phyloP scores from a whole-genome alignment of 2,888 invertebrate species.

The Mayetiola destructor region DNA sequence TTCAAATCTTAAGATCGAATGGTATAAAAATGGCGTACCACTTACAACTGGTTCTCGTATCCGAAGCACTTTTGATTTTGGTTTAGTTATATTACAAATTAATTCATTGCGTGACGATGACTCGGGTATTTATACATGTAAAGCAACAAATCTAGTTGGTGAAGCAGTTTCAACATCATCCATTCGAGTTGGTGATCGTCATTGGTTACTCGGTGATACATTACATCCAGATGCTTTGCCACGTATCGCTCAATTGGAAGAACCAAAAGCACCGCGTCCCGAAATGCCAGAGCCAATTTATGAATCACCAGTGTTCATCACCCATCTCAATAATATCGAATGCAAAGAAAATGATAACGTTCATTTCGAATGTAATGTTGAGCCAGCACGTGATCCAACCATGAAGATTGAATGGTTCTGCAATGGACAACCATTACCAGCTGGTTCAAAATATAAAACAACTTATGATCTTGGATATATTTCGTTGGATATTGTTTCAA shows the following conservation, averaged over 20 bases:
- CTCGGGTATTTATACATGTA: slow-evolving; percentile 90
- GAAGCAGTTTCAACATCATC: slow-evolving; percentile 88
- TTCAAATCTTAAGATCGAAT: slow-evolving; percentile 74
- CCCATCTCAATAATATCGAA: slow-evolving; percentile 79
- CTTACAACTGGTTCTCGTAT: slow-evolving; percentile 78
- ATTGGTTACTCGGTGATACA: slow-evolving; percentile 75
- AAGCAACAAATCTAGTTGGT: slow-evolving; percentile 82
- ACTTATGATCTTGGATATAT: slow-evolving; percentile 95
- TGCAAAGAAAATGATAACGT: slow-evolving; percentile 76
- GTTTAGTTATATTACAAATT: slow-evolving; percentile 82
- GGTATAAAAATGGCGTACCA: slow-evolving; percentile 83
- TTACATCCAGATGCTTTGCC: slow-evolving; percentile 79
- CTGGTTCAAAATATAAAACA: slow-evolving; percentile 79
- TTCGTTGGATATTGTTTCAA: slow-evolving; percentile 72
- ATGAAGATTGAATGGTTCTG: slow-evolving; percentile 89
- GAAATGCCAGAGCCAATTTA: slow-evolving; percentile 63
- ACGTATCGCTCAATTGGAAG: slow-evolving; percentile 74
- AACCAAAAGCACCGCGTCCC: slow-evolving; percentile 49
- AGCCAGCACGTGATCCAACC: slow-evolving; percentile 82
- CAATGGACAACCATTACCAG: slow-evolving; percentile 77
- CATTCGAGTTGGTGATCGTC: slow-evolving; percentile 74
- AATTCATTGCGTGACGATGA: slow-evolving; percentile 78
- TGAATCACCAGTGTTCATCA: slow-evolving; percentile 77
- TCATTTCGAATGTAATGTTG: slow-evolving; percentile 83
- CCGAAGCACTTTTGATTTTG: slow-evolving; percentile 92